Evolutionary conservation across 1,140 invertebrate genomes (phyloP).

Genomic region (Eueides isabella): DNA sequence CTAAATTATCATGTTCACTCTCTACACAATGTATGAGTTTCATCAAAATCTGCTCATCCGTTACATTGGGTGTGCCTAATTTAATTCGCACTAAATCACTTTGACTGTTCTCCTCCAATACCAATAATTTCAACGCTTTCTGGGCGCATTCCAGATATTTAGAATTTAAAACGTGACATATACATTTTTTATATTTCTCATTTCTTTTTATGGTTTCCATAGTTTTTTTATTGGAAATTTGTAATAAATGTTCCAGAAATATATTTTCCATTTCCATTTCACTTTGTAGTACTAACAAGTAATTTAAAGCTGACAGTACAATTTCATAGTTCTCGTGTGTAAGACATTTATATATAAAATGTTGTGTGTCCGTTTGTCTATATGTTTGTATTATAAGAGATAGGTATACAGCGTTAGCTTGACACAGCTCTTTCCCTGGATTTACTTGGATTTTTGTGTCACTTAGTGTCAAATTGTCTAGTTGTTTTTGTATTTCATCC

Average conservation of each 20-base stretch:
- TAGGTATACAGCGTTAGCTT: slow-evolving; percentile 53
- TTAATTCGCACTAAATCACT: slow-evolving; percentile 47
- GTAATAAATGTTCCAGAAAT: slow-evolving; percentile 52
- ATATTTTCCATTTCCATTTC: slow-evolving; percentile 47
- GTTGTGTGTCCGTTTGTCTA: slow-evolving; percentile 23
- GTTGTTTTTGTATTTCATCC: slow-evolving; percentile 39
- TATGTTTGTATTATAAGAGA: slow-evolving; percentile 49
- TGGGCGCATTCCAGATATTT: slow-evolving; percentile 66
- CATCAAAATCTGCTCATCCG: slow-evolving; percentile 40
- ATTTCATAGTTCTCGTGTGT: slow-evolving; percentile 61
- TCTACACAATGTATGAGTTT: slow-evolving; percentile 51
- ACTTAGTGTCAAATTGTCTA: slow-evolving; percentile 50
- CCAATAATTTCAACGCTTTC: slow-evolving; percentile 58
- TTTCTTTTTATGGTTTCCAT: slow-evolving; percentile 37
- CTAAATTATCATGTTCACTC: slow-evolving; percentile 68
- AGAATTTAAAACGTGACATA: slow-evolving; percentile 51
- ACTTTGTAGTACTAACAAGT: slow-evolving; percentile 52
- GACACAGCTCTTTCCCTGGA: slow-evolving; percentile 54
- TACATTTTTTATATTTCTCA: slow-evolving; percentile 37
- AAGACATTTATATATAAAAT: slow-evolving; percentile 45
- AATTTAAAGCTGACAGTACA: slow-evolving; percentile 53
- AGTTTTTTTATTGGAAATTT: slow-evolving; percentile 28
- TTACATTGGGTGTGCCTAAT: slow-evolving; percentile 27
- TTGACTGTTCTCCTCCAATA: slow-evolving; percentile 49
- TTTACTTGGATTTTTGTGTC: slow-evolving; percentile 20